These are phyloP conservation scores for Montipora sp. DNA, from an alignment of 64 coral and sea anemone genomes.

Conservation along the genomic window DNA sequence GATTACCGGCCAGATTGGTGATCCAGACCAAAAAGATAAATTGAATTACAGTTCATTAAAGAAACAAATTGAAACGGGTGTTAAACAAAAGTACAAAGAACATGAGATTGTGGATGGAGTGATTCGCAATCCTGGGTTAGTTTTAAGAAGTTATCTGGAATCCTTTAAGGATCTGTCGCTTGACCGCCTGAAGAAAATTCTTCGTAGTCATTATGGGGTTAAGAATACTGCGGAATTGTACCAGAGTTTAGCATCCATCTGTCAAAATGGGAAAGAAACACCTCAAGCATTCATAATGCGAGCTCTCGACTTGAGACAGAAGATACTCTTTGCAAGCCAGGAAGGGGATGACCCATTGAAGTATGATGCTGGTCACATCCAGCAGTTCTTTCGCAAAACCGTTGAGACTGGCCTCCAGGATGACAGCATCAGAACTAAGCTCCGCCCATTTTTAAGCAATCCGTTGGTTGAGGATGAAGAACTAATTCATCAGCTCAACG, in stretches of 20 bases:
- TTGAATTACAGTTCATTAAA: too few relatives aligned
- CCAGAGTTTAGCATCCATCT: conserved; percentile 18
- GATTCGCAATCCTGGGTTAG: conserved; percentile 33
- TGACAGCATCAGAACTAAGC: too few relatives aligned
- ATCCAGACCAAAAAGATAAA: too few relatives aligned
- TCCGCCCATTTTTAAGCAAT: not conserved
- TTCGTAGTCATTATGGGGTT: conserved; percentile 58
- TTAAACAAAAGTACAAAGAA: too few relatives aligned
- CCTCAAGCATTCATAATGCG: conserved; percentile 59
- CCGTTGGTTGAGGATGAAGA: not conserved
- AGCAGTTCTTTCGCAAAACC: not conserved
- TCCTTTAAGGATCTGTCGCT: conserved; percentile 37
- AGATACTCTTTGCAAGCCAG: conserved; percentile 60
- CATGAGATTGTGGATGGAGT: conserved; percentile 25
- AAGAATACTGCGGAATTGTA: conserved; percentile 40
- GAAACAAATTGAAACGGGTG: not conserved
- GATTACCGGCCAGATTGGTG: too few relatives aligned
- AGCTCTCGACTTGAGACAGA: conserved; percentile 54
- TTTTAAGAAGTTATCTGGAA: conserved; percentile 61
- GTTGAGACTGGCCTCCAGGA: too few relatives aligned
- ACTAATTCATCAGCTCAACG: conserved; percentile 2
- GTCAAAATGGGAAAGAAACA: conserved; percentile 42
- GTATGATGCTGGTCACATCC: conserved; percentile 9
- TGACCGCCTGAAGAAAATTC: conserved; percentile 48
- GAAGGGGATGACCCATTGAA: conserved; percentile 28